A percentile compares a stretch with the other conserved stretches of the same genome.
Conservation (phyloP, 2,113 vertebrate species). For the Plotosus lineatus region DNA sequence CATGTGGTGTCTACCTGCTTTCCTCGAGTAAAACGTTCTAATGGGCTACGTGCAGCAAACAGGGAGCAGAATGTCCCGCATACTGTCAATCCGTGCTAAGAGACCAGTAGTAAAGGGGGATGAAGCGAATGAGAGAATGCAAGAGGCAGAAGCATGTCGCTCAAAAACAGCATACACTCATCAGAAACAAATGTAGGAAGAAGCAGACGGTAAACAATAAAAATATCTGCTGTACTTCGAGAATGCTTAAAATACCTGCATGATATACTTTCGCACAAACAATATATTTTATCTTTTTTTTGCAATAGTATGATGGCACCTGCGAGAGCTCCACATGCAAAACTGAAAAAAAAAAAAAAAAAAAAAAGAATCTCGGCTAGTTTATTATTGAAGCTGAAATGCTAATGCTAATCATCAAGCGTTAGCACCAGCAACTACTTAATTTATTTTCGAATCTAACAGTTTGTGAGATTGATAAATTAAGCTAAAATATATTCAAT, state of each 20-base stretch:
- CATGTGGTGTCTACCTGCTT: constrained; percentile 26
- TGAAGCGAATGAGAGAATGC: neutral
- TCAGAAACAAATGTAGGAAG: neutral
- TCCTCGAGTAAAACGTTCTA: constrained; percentile 35
- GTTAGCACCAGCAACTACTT: neutral
- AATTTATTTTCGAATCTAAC: neutral
- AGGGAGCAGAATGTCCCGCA: constrained; percentile 19
- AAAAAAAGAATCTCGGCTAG: neutral
- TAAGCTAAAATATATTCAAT: too few species aligned
- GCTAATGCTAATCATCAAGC: neutral
- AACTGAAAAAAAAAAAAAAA: neutral
- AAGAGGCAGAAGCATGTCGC: neutral
- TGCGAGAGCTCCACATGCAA: neutral
- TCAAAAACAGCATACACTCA: neutral
- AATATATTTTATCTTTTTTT: neutral
- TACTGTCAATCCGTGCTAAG: neutral
- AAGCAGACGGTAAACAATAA: neutral
- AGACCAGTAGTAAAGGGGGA: neutral
- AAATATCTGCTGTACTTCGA: neutral
- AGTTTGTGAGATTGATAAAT: neutral
- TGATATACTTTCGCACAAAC: neutral
- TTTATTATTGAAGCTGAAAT: neutral
- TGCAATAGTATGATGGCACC: neutral
- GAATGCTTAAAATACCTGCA: neutral
- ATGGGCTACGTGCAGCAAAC: constrained; percentile 20